Percentiles rank a stretch among this genome's conserved stretches.
Conservation (phyloP, 2,888 invertebrate genomes). For the Diplazon laetatorius region DNA sequence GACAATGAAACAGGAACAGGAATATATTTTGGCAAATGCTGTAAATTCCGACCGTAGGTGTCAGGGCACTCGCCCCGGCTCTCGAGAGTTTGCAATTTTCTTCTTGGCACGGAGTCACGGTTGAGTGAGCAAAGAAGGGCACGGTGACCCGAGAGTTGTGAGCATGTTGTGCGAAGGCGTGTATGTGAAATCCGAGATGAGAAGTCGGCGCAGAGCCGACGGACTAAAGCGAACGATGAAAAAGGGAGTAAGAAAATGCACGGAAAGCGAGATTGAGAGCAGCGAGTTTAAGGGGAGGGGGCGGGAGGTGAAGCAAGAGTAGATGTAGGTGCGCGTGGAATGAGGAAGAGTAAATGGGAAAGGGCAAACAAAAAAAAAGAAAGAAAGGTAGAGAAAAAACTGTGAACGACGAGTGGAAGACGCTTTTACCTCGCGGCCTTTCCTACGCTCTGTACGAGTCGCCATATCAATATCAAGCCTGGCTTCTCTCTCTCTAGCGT, state of each 20-base stretch:
- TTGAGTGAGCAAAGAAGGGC: slow-evolving; percentile 45
- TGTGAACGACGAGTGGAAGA: slow-evolving; percentile 50
- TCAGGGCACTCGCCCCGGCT: slow-evolving; percentile 1
- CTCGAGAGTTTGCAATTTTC: slow-evolving; percentile 34
- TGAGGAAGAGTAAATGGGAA: slow-evolving; percentile 60
- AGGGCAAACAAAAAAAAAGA: slow-evolving; percentile 20
- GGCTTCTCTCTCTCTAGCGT: slow-evolving; percentile 31
- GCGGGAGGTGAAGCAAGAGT: slow-evolving; percentile 16
- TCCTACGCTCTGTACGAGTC: slow-evolving; percentile 43
- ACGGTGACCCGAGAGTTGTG: slow-evolving; percentile 15
- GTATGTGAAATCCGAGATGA: slow-evolving; percentile 49
- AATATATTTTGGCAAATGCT: slow-evolving; percentile 43
- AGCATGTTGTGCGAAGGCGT: too few relatives aligned
- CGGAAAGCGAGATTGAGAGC: slow-evolving; percentile 24
- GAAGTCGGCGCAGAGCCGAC: slow-evolving; percentile 39
- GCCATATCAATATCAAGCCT: slow-evolving; percentile 56
- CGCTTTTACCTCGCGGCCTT: slow-evolving; percentile 56
- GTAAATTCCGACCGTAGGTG: background rate
- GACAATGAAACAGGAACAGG: slow-evolving; percentile 21
- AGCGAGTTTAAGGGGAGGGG: slow-evolving; percentile 28
- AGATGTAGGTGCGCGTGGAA: slow-evolving; percentile 34
- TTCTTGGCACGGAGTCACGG: slow-evolving; percentile 25
- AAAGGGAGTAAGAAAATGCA: slow-evolving; percentile 27
- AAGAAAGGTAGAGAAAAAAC: slow-evolving; percentile 34
- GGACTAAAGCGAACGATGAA: slow-evolving; percentile 55